These are phyloP conservation scores for Caenorhabditis uteleia DNA, from an alignment of 2,888 invertebrate species.

Conservation along the genomic window DNA sequence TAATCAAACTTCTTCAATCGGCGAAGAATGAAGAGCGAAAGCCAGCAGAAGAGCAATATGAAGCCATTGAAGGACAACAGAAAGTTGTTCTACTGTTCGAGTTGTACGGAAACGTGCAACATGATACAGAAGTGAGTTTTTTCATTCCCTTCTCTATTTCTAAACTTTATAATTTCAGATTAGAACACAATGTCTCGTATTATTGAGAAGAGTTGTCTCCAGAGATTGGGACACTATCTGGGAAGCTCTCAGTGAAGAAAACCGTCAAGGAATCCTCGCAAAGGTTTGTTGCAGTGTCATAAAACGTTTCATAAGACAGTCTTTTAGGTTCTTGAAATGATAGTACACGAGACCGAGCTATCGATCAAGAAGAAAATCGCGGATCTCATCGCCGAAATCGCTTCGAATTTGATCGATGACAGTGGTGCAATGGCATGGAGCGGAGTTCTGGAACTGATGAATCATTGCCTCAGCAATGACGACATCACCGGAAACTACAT, in stretches of 20 bases:
- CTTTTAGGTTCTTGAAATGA: slow-evolving; percentile 23
- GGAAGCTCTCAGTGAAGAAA: slow-evolving; percentile 80
- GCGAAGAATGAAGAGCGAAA: slow-evolving; percentile 35
- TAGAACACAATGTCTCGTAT: slow-evolving; percentile 90
- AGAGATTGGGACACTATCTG: slow-evolving; percentile 86
- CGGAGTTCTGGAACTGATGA: slow-evolving; percentile 82
- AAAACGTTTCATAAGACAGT: not conserved
- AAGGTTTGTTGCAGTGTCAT: slow-evolving; percentile 1
- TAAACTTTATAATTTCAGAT: slow-evolving; percentile 71
- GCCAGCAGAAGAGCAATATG: slow-evolving; percentile 39
- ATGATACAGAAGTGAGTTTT: slow-evolving; percentile 47
- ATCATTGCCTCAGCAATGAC: slow-evolving; percentile 87
- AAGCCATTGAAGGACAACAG: slow-evolving; percentile 27
- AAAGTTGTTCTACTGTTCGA: slow-evolving; percentile 52
- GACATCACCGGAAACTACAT: slow-evolving; percentile 86
- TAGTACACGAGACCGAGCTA: slow-evolving; percentile 25
- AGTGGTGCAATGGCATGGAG: slow-evolving; percentile 29
- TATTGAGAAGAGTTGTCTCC: slow-evolving; percentile 84
- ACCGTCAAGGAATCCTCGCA: slow-evolving; percentile 74
- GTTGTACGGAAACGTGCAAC: slow-evolving; percentile 43
- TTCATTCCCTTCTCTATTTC: not conserved
- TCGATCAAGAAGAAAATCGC: slow-evolving; percentile 40
- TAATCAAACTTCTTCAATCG: slow-evolving; percentile 35
- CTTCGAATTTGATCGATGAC: slow-evolving; percentile 36
- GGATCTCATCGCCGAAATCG: slow-evolving; percentile 44